Evolutionary conservation across 2,888 invertebrate genomes (phyloP).

Genomic region (Ametastegia equiseti): DNA sequence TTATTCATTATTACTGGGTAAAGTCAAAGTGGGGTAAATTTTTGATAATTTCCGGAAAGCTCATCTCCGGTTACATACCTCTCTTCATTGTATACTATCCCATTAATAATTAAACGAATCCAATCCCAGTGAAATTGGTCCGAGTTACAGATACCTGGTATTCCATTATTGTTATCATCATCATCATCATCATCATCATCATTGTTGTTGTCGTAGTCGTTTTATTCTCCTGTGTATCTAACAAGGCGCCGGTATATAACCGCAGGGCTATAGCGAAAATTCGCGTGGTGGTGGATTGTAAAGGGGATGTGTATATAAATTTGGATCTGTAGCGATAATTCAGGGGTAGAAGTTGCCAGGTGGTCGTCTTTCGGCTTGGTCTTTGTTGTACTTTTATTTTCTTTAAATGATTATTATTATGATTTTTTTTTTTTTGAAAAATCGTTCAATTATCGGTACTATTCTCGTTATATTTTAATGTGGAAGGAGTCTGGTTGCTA

Average conservation of each 20-base stretch:
- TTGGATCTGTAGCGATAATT: neutral
- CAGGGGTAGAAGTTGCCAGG: neutral
- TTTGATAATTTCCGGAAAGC: too few species aligned
- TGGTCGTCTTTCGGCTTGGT: neutral
- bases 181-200: neutral
- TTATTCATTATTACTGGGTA: too few species aligned
- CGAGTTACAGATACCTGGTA: neutral
- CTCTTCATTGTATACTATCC: too few species aligned
- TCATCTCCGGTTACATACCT: too few species aligned
- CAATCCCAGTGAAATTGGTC: neutral
- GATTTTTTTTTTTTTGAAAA: neutral
- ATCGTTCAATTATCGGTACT: conserved; percentile 1
- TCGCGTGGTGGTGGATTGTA: neutral
- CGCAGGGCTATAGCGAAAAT: neutral
- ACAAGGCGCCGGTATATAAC: neutral
- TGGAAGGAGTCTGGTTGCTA: conserved; percentile 73
- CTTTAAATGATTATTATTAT: too few species aligned
- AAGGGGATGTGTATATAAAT: neutral
- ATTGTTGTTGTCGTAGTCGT: neutral
- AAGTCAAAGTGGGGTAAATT: too few species aligned
- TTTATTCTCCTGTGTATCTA: neutral
- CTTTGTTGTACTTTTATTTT: neutral
- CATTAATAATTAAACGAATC: neutral
- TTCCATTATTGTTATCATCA: neutral
- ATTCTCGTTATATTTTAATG: conserved; percentile 41